A percentile compares a stretch with the other conserved stretches of the same genome.
phyloP scores from a whole-genome alignment of 2,797 vertebrate genomes.

The Poecilia gillii region DNA sequence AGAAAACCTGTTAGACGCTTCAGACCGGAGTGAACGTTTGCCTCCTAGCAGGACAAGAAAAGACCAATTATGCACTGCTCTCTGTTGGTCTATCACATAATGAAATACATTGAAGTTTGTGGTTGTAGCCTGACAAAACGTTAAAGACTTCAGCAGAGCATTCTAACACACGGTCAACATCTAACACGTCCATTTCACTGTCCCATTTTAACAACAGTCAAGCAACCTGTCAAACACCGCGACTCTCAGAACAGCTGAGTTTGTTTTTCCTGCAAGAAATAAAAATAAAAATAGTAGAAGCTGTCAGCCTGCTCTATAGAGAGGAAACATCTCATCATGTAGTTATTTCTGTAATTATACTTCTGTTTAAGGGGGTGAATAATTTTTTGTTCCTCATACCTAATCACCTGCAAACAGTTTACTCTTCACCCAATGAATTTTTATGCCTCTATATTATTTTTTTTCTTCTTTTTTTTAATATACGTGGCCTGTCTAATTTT shows the following conservation, averaged over 20 bases:
- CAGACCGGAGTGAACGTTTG: not conserved
- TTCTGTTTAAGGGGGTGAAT: not conserved
- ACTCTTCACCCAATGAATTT: not conserved
- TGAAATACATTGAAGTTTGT: not conserved
- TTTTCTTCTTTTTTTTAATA: not conserved
- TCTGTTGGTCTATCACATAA: not conserved
- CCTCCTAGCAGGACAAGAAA: not conserved
- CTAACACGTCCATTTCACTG: not conserved
- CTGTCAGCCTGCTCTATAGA: not conserved
- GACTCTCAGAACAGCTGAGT: not conserved
- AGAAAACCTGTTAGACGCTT: not conserved
- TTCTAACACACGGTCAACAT: not conserved
- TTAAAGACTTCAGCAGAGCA: not conserved
- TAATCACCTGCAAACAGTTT: not conserved
- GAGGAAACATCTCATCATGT: not conserved
- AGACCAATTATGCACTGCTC: not conserved
- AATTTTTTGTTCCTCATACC: not conserved
- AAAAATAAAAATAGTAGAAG: not conserved
- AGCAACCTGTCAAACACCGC: slow-evolving; percentile 24
- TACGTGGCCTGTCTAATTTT: not conserved
- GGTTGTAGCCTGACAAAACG: not conserved
- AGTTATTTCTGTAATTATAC: not conserved
- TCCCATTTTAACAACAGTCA: not conserved
- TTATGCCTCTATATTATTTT: not conserved
- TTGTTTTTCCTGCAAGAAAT: not conserved